Evolutionary conservation across 1,140 invertebrate genomes (phyloP).

Genomic region (Drosophila sucinea): DNA sequence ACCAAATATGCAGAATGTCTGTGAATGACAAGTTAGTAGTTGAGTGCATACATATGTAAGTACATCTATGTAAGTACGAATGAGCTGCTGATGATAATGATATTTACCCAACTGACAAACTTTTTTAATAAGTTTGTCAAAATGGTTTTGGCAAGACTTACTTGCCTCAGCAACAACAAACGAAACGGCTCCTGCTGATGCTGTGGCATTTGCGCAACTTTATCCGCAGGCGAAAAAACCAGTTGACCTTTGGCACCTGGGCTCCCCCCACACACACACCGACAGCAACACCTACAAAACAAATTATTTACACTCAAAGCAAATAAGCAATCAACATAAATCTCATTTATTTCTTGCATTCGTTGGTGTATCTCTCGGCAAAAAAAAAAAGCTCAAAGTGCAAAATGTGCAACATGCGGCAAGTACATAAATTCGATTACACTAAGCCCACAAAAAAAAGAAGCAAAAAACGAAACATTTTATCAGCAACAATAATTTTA

Average conservation of each 20-base stretch:
- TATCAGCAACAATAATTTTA: background rate
- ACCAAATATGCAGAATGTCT: conserved; percentile 42
- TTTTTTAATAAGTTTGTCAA: conserved; percentile 80
- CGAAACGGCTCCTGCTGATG: conserved; percentile 37
- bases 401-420: background rate
- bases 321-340: conserved; percentile 78
- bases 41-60: conserved; percentile 33
- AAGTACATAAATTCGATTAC: conserved; percentile 1
- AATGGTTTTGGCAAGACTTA: conserved; percentile 44
- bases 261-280: background rate
- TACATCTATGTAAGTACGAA: conserved; percentile 18
- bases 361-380: background rate
- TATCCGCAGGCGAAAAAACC: conserved; percentile 43
- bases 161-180: conserved; percentile 15
- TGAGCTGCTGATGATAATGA: conserved; percentile 68
- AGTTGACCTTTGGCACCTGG: conserved; percentile 70
- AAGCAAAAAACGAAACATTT: background rate
- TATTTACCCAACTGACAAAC: conserved; percentile 67
- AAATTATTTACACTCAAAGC: conserved; percentile 75
- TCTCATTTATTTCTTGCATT: conserved; percentile 54
- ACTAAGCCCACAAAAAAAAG: background rate
- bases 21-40: conserved; percentile 56
- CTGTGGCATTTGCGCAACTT: conserved; percentile 64
- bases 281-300: conserved; percentile 67
- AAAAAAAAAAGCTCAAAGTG: background rate